Evolutionary conservation across 2,888 invertebrate genomes (phyloP), one percentile per base, ranked within the genome.

Genomic region (Cryptosula pallasiana): DNA sequence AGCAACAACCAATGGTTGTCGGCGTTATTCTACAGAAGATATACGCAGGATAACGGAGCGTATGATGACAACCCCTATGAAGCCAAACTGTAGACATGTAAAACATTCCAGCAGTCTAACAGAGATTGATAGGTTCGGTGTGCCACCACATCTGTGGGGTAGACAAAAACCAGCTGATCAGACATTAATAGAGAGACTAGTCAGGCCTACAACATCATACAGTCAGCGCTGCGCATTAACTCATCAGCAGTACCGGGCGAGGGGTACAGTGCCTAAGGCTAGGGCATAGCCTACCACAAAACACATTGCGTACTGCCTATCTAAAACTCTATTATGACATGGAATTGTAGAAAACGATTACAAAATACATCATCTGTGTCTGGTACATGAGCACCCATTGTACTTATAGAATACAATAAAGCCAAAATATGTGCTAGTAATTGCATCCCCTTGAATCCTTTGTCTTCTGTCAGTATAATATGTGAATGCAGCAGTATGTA

Each of bases 111-210:
- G 27, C n/a, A 13, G 32, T 29, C 32, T 29, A 5, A 32, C 32
- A 29, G 25, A n/a, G 25, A 32, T 32, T 63, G 63, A 63, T 1
- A 20, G 63, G 5, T 63, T 32, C 32, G 63, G 63, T 34, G 63
- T 63, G 32, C 63, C 63, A 32, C 63, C 63, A 27, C 63, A 63
- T 32, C 32, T 63, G 9, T 63, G 63, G 63, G 63, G 63, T n/a
- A 20, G 63, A 32, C 63, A 63, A 32, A 63, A 63, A 34, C 29
- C 63, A 32, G 63, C 63, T 5, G 27, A 32, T 32, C 20, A n/a
- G 9, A 20, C 13, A 13, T 32, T 63, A 32, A 63, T 63, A 2
- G 32, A 63, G n/a, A 63, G 63, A 32, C n/a, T 63, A 63, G 27
- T 63, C 9, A 27, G 34, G 32, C 63, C 63, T 5, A 63, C 63